Evolutionary conservation across 2,797 vertebrate species (phyloP).

Genomic region (Poeciliopsis turneri): DNA sequence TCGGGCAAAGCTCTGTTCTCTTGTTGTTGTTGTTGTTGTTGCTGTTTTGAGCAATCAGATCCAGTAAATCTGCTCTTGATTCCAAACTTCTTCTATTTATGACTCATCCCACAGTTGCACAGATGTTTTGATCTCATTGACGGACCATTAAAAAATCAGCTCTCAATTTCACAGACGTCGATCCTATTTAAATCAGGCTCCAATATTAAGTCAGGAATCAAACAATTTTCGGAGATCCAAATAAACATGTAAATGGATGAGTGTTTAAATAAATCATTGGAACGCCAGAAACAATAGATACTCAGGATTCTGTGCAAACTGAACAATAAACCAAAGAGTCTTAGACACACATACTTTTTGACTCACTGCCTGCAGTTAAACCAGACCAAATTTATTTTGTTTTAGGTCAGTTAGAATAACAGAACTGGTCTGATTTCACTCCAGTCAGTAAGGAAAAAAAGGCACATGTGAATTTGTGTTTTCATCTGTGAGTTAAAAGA

Average conservation of each 20-base stretch:
- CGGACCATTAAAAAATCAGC: background rate
- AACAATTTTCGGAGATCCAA: background rate
- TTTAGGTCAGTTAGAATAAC: background rate
- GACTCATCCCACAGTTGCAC: background rate
- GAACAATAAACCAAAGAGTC: background rate
- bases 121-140: background rate
- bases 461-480: background rate
- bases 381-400: background rate
- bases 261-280: background rate
- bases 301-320: background rate
- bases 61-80: background rate
- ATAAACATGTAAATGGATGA: background rate
- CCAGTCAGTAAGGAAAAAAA: background rate
- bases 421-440: background rate
- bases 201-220: background rate
- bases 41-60: background rate
- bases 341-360: background rate
- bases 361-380: background rate
- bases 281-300: background rate
- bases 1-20: background rate
- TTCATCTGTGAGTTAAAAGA: background rate
- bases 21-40: background rate
- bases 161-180: background rate
- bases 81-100: background rate
- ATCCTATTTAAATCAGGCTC: background rate